phyloP scores from a whole-genome alignment of 2,888 invertebrate genomes.

The Dynastes tityus region DNA sequence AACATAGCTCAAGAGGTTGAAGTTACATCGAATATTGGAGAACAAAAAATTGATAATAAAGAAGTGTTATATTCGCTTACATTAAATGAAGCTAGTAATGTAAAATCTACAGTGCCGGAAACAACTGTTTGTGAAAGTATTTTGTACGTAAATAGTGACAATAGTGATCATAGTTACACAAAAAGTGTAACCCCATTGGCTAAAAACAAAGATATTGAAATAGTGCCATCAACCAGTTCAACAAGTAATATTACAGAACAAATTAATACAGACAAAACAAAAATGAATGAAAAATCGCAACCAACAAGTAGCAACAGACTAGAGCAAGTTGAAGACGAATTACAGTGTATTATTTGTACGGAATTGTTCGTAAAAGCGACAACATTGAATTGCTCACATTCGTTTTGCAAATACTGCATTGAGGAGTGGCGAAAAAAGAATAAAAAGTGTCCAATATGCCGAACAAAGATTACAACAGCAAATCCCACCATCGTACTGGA shows the following conservation, averaged over 20 bases:
- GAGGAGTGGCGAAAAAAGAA: constrained; percentile 80
- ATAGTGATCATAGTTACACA: not conserved
- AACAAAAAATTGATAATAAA: no score
- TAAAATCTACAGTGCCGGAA: not conserved
- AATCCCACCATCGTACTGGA: constrained; percentile 79
- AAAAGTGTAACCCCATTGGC: not conserved
- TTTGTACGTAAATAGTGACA: no score
- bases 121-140: not conserved
- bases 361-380: constrained; percentile 82
- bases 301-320: constrained; percentile 49
- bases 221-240: not conserved
- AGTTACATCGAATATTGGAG: not conserved
- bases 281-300: not conserved
- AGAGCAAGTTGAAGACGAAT: constrained; percentile 76
- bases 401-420: constrained; percentile 83
- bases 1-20: not conserved
- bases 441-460: constrained; percentile 82
- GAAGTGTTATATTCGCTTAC: no score
- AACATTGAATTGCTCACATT: constrained; percentile 82
- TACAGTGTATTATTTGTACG: constrained; percentile 84
- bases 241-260: not conserved
- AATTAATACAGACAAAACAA: not conserved
- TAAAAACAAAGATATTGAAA: not conserved
- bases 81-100: not conserved
- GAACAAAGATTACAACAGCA: constrained; percentile 71